Percentiles rank a stretch among this genome's conserved stretches.
phyloP scores from a whole-genome alignment of 2,113 vertebrate species.

The Callipepla squamata region DNA sequence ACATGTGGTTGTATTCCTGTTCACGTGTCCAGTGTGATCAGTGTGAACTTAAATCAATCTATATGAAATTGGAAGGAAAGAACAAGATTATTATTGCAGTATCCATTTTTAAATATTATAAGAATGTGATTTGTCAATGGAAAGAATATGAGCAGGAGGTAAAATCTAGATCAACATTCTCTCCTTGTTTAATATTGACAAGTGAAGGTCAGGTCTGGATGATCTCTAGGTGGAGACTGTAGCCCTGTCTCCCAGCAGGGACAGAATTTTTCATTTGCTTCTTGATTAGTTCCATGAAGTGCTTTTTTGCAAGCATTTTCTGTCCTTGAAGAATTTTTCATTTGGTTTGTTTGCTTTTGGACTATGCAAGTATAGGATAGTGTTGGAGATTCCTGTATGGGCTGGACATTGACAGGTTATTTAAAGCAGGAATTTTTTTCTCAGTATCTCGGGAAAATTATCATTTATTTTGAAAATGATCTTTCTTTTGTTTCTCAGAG shows the following conservation, averaged over 20 bases:
- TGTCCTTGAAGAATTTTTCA: neutral
- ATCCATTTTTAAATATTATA: neutral
- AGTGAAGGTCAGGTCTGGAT: neutral
- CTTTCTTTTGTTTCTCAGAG: slow-evolving; percentile 18
- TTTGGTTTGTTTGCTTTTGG: neutral
- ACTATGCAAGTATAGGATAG: neutral
- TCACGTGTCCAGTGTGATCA: neutral
- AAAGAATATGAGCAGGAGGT: neutral
- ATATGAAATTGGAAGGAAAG: neutral
- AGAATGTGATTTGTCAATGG: neutral
- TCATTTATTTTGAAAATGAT: neutral
- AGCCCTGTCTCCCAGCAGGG: neutral
- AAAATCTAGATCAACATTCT: neutral
- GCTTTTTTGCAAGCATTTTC: neutral
- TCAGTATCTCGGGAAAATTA: neutral
- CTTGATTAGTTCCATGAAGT: neutral
- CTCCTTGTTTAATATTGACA: neutral
- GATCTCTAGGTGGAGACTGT: neutral
- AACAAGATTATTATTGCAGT: neutral
- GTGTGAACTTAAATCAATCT: neutral
- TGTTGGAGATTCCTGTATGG: neutral
- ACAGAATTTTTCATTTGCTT: neutral
- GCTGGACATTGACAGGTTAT: neutral
- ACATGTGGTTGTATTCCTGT: neutral
- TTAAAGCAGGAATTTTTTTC: neutral